Evolutionary conservation across 2,113 vertebrate species (phyloP), one percentile per base, ranked within the genome.

Genomic region (Crotophaga sulcirostris): DNA sequence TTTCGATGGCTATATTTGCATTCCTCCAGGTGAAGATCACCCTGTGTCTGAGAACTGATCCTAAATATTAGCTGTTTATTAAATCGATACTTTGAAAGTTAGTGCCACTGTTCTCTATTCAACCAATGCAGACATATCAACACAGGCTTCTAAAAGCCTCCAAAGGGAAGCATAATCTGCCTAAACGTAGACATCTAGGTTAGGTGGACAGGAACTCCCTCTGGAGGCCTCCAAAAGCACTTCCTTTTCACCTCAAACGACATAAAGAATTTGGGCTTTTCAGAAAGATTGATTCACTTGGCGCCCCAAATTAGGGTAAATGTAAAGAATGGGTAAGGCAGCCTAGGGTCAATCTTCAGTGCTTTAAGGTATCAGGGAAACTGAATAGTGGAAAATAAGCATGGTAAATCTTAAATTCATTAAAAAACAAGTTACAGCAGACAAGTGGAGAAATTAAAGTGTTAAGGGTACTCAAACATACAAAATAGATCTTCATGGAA

Each of bases 191-290:
- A 33, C 11, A 54, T 36, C 28, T 34, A 86, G 62, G 16, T 85
- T 66, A 68, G 17, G 8, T 67, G 67, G 85, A 86, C 82, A 92
- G 83, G 54, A 96, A 80, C 94, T 94, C 94, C 82, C 90, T 80
- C 95, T 94, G 85, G 92, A 97, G 90, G 90, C 90, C 58, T 87
- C 62, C 70, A 79, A 85, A 90, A 79, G 92, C 36, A 85, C 31
- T 72, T 59, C 28, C 15, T 20, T 59, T 72, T 64, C 75, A 89
- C 58, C 11, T 89, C 74, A 67, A 15, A 56, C 5, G 21, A 49
- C 47, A 45, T 12, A 28, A 6, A 54, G 13, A 38, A 38, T 38
- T 75, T 4, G 42, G 33, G 29, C 23, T 60, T 16, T 44, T 36
- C 36, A 56, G 33, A 89, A 82, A 75, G 73, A 52, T 19, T 40